Percentiles rank a stretch among this genome's conserved stretches.
These are phyloP conservation scores for Hypsibius dujardini DNA, from an alignment of 1,140 invertebrate species.

Conservation along the genomic window DNA sequence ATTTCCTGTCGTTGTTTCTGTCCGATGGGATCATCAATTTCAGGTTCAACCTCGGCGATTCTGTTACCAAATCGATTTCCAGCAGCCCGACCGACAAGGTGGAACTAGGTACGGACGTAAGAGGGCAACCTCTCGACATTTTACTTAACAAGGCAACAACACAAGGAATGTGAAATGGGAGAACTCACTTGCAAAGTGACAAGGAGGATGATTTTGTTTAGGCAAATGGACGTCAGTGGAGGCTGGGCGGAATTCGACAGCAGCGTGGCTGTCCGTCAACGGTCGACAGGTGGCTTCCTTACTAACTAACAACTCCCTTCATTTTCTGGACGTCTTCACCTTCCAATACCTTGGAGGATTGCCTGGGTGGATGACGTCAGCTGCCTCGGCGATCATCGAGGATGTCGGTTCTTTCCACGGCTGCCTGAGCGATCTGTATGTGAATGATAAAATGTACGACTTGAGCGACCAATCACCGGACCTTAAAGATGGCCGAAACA, in stretches of 20 bases:
- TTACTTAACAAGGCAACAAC: too few species aligned
- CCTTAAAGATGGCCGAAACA: too few species aligned
- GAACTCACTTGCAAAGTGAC: neutral
- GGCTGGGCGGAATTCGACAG: neutral
- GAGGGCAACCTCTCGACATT: too few species aligned
- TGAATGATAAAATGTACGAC: neutral
- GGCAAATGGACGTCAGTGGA: neutral
- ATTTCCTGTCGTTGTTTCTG: neutral
- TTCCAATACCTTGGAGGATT: neutral
- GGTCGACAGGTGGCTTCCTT: neutral
- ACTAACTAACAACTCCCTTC: neutral
- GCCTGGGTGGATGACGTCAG: neutral
- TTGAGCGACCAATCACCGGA: neutral
- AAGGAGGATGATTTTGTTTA: neutral
- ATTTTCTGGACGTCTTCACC: neutral
- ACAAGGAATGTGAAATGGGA: too few species aligned
- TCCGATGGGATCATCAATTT: neutral
- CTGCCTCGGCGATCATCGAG: neutral
- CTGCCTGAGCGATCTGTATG: neutral
- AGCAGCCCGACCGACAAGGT: too few species aligned
- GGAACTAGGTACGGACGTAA: too few species aligned
- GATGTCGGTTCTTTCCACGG: neutral
- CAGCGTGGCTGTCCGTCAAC: slow-evolving; percentile 1
- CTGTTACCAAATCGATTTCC: neutral
- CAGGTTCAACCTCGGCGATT: neutral